Evolutionary conservation across 1,140 invertebrate genomes (phyloP), one percentile per base, ranked within the genome.

Genomic region (Eurosta solidaginis): DNA sequence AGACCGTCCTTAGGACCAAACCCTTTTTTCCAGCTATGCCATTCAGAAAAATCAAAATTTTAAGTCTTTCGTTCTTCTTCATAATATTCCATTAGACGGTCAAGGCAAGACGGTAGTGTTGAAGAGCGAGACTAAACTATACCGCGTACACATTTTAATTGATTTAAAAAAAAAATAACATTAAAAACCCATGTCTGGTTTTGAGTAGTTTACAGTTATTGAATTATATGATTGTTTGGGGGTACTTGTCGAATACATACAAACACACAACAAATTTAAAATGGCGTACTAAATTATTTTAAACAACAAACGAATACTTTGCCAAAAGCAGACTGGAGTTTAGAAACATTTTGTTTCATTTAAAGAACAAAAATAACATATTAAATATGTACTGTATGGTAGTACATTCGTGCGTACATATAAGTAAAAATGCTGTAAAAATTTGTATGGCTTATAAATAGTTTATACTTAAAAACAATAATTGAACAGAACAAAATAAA

Each of bases 301-400:
- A 54, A 33, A 29, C 27, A 59, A 27, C 7, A 59, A 59, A n/a
- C 12, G 27, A 42, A 68, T 17, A 68, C n/a, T 68, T 68, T 68
- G 59, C 59, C 59, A 68, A 68, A 68, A 68, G 33, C 59, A 9
- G 59, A 68, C 59, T 68, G 59, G 40, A 22, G n/a, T 68, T 68
- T 40, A 40, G 29, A 10, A 27, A 68, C 14, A 68, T 40, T 36
- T n/a, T 68, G 54, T 29, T 3, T 20, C 33, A 68, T 22, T 42
- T 17, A 42, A 1, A 0, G 20, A 68, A 68, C 33, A 36, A 36
- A 68, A 68, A 1, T 40, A 40, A 3, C 14, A 40, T 68, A 17
- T 40, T 36, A 40, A 40, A 68, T 40, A 36, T 17, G 6, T 68
- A 68, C 17, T 40, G 5, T 20, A 68, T 40, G n/a, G n/a, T 36